These are phyloP conservation scores for Hippocampus guttulatus DNA, from an alignment of 2,113 vertebrate species.

Conservation along the genomic window DNA sequence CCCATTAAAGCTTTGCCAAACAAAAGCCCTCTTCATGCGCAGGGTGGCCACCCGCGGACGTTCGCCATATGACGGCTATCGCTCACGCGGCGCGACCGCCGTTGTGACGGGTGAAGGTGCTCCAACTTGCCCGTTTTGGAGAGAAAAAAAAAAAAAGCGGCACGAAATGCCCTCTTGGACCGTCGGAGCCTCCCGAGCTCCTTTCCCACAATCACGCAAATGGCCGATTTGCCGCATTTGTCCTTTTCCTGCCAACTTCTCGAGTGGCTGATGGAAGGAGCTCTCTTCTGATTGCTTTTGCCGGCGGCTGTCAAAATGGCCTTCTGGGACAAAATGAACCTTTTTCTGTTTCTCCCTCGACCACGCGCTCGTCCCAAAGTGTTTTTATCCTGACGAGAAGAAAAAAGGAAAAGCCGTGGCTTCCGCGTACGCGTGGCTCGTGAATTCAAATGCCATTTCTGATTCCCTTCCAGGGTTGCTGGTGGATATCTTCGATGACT, in stretches of 20 bases:
- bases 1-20: slow-evolving; percentile 73
- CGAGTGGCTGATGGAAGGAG: slow-evolving; percentile 49
- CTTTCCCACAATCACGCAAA: no score
- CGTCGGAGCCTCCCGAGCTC: no score
- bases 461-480: slow-evolving; percentile 63
- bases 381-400: not conserved
- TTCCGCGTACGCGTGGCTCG: no score
- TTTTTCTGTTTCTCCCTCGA: slow-evolving; percentile 7
- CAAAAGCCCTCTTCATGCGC: slow-evolving; percentile 71
- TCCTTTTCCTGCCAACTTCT: slow-evolving; percentile 54
- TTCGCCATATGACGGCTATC: slow-evolving; percentile 63
- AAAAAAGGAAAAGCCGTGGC: no score
- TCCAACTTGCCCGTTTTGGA: slow-evolving; percentile 28
- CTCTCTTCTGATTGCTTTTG: slow-evolving; percentile 60
- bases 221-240: slow-evolving; percentile 23
- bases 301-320: slow-evolving; percentile 59
- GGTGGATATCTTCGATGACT: slow-evolving; percentile 73
- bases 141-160: fast-evolving
- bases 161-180: no score
- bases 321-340: slow-evolving; percentile 40
- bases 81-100: slow-evolving; percentile 58
- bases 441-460: no score
- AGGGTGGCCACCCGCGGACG: slow-evolving; percentile 60
- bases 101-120: slow-evolving; percentile 10
- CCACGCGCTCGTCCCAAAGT: not conserved